Base-by-base conservation (phyloP, 1,140 invertebrate species). In the Tetramorium simillimum region DNA sequence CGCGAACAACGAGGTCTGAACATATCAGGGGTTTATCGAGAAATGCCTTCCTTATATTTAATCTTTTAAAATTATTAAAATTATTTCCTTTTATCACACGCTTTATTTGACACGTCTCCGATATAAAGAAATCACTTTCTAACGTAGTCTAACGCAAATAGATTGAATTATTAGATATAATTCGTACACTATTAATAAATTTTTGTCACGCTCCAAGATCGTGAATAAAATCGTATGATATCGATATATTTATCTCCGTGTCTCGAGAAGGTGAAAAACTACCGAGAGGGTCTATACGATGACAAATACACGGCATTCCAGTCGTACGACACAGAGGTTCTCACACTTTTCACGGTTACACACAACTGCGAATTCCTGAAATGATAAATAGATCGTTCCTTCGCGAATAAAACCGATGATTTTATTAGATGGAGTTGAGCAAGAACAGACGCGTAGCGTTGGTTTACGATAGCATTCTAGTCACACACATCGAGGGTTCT, bases 331-430 rank as follows among this genome's bases (percentile, higher is more conserved):
- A 18, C 14, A 49, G 24, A 49, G 18, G 28, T 80, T 67, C 46
- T 80, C 40, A 24, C 62, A 69, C 4, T 69, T 80, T 80, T 67
- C 37, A 67, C 51, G 18, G 5, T 37, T 16, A 33, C 40, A 6
- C 37, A 7, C 12, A 18, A 12, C n/a, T 9, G 46, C 9, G 33
- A 37, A 81, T 70, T 53, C 33, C 21, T 53, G 33, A 56, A 53
- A 56, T 60, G 46, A 81, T 53, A 81, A 81, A 80, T 69, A 43
- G 28, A 51, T 51, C 43, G n/a, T 69, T 37, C 28, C 16, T 33
- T 81, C 63, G 77, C 33, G n/a, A 70, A 81, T 81, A 81, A 70
- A 81, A 70, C 16, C 7, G 33, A 69, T 49, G 28, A 69, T 70
- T 81, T 70, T 81, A 81, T 81, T 81, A 70, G 63, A 53, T 18